Evolutionary conservation across 2,113 vertebrate genomes (phyloP), one percentile per base, ranked within the genome.

Genomic region (Bolborhynchus lineola): DNA sequence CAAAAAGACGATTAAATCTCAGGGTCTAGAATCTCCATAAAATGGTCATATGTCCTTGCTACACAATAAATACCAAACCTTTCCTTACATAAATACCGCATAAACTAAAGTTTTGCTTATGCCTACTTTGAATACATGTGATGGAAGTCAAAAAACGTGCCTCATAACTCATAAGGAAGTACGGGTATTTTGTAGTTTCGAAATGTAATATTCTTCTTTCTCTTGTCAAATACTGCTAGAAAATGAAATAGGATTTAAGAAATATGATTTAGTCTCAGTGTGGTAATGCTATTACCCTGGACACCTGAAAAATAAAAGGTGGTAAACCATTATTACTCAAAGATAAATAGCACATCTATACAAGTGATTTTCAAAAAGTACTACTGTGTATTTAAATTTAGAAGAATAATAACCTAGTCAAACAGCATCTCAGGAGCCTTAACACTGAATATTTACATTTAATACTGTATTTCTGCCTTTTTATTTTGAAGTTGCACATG

Each of bases 1-100:
- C 82, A 55, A 72, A 71, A 64, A 92, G 76, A 69, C 86, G 65
- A 93, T 71, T 86, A 84, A 77, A 93, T 82, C 83, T 82, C 63
- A 46, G 37, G 12, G 70, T 57, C 72, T 69, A 82, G 74, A 85
- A 91, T 92, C 57, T 72, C 88, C 83, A 69, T 59, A 42, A 79
- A 93, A 87, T 15, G 35, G 65, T 46, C 69, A 10, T 62, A 82
- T 89, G 41, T 79, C 37, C 42, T 70, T 64, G 52, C 25, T 44
- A 71, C 24, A 37, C 6, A 76, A 29, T 24, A 92, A 88, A 88
- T 55, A 63, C 11, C 33, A 49, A 25, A 57, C 44, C 29, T 75
- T 79, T 4, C 33, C 47, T 46, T 31, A 20, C 10, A 15, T 6
- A 80, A 92, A 74, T 64, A 86, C 65, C 82, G 49, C 37, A 69